Percentiles rank a stretch among this genome's conserved stretches.
These are phyloP conservation scores for Montipora efflorescens DNA, from an alignment of 64 coral and sea anemone species.

Conservation along the genomic window DNA sequence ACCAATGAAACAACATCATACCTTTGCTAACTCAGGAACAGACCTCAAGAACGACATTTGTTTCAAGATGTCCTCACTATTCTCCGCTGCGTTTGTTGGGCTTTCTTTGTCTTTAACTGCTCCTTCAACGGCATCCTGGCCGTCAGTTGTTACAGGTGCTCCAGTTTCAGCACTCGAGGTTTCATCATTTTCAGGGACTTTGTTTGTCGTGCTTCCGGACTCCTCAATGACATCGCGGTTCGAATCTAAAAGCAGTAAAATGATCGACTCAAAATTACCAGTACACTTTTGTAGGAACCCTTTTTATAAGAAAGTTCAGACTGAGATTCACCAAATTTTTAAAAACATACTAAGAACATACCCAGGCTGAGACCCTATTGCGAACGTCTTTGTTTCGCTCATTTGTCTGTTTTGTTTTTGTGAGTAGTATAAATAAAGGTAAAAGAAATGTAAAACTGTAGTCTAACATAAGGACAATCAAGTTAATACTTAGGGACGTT, in stretches of 20 bases:
- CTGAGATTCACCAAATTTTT: too few species aligned
- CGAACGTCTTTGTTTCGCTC: too few species aligned
- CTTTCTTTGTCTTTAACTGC: slow-evolving; percentile 27
- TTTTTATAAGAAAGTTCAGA: too few species aligned
- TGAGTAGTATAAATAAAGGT: too few species aligned
- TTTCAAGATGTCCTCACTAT: slow-evolving; percentile 43
- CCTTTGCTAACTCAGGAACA: background rate
- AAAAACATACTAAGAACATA: too few species aligned
- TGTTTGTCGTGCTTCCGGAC: background rate
- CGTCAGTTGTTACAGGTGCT: slow-evolving; percentile 41
- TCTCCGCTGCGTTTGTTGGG: slow-evolving; percentile 47
- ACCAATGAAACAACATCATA: background rate
- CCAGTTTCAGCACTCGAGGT: slow-evolving; percentile 24
- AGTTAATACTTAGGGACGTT: too few species aligned
- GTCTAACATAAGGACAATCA: too few species aligned
- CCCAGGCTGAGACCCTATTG: too few species aligned
- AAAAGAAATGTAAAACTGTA: too few species aligned
- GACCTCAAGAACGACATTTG: background rate
- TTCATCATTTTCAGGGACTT: slow-evolving; percentile 18
- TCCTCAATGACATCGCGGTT: slow-evolving; percentile 63
- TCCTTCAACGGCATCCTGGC: slow-evolving; percentile 34
- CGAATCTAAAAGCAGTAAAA: background rate
- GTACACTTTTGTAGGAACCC: too few species aligned
- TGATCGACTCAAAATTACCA: background rate
- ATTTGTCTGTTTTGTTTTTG: too few species aligned